Conservation (phyloP, 1,140 invertebrate genomes). For the Panonychus citri region DNA sequence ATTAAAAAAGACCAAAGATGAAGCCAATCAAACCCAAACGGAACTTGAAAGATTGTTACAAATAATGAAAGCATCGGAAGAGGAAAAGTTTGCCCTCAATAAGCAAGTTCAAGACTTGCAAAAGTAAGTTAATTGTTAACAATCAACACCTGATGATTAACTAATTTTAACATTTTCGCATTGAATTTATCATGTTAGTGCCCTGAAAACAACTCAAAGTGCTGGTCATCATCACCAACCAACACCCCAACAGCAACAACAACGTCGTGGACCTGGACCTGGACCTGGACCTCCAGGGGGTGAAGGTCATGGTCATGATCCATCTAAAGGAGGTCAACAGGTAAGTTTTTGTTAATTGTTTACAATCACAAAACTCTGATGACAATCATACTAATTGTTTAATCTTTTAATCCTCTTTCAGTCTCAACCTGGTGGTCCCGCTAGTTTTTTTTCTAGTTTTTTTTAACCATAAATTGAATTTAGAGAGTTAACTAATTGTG, state of each 20-base stretch:
- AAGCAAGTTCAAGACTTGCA: conserved; percentile 81
- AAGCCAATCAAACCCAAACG: conserved; percentile 6
- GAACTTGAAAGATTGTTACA: conserved; percentile 61
- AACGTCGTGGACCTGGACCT: neutral
- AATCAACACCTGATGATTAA: neutral
- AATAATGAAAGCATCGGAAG: conserved; percentile 78
- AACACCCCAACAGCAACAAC: neutral
- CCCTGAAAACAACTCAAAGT: neutral
- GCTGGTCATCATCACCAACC: neutral
- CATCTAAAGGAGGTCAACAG: neutral
- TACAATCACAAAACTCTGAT: neutral
- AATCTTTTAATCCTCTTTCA: neutral
- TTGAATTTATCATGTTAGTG: neutral
- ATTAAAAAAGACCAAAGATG: conserved; percentile 4
- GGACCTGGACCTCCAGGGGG: neutral
- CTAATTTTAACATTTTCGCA: conserved; percentile 4
- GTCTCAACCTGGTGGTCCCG: conserved; percentile 18
- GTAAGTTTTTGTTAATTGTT: neutral
- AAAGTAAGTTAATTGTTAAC: conserved; percentile 39
- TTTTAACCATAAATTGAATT: conserved; percentile 16
- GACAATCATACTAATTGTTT: neutral
- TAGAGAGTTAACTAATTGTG: too few species aligned
- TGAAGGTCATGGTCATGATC: conserved; percentile 13
- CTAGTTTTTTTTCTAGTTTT: conserved; percentile 24
- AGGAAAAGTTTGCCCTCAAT: conserved; percentile 82